Conservation (phyloP, 2,797 vertebrate genomes). For the Falco concolor region DNA sequence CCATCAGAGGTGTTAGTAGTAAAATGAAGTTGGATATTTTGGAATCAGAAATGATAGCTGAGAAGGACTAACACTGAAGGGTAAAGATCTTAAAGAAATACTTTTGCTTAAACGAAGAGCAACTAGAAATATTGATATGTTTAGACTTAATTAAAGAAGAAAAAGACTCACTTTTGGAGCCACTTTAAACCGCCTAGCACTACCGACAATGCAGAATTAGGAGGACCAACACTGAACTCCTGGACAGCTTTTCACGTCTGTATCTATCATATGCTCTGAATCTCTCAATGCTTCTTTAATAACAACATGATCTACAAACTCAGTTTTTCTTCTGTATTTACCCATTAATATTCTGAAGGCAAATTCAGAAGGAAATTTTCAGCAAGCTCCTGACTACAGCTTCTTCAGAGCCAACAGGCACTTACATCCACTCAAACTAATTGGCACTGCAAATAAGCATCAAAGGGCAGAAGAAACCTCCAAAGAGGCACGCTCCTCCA, state of each 20-base stretch:
- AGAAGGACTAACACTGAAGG: neutral
- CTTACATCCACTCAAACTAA: neutral
- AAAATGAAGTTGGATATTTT: neutral
- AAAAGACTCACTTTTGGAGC: neutral
- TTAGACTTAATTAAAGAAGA: neutral
- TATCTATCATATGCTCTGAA: neutral
- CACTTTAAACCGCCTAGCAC: neutral
- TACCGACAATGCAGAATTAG: neutral
- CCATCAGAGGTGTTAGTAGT: neutral
- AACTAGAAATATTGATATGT: neutral
- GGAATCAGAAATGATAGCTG: neutral
- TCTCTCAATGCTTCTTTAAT: neutral
- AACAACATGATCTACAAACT: neutral
- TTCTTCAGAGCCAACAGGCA: neutral
- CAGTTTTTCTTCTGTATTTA: neutral
- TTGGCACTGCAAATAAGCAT: neutral
- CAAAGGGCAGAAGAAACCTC: neutral
- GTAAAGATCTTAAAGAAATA: neutral
- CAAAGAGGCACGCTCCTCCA: neutral
- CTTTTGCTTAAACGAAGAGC: neutral
- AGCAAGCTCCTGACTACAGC: neutral
- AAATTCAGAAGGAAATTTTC: neutral
- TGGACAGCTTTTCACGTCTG: neutral
- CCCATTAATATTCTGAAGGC: neutral
- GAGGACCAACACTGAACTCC: neutral